These are phyloP conservation scores for Andrena flavipes DNA, from an alignment of 2,888 invertebrate species.

Conservation along the genomic window DNA sequence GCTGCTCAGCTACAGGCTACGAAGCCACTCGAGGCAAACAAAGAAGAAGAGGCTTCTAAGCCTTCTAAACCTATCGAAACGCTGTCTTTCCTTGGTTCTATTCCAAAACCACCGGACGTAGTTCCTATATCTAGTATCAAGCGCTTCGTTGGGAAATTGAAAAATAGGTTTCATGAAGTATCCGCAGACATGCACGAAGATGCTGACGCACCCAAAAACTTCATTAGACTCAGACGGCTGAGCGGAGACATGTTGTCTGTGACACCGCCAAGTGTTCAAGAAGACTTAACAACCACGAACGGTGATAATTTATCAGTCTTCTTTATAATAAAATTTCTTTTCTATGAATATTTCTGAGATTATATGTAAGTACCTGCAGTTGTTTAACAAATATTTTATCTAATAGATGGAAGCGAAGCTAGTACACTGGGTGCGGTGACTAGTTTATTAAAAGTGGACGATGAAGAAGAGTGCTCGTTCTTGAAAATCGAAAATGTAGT, in stretches of 20 bases:
- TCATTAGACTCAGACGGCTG: constrained; percentile 84
- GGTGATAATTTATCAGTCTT: background rate
- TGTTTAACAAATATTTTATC: constrained; percentile 3
- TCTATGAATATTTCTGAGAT: background rate
- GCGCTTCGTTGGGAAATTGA: constrained; percentile 54
- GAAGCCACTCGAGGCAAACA: constrained; percentile 63
- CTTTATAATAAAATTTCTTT: background rate
- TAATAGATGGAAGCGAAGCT: constrained; percentile 45
- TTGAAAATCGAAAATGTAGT: constrained; percentile 86
- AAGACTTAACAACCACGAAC: constrained; percentile 18
- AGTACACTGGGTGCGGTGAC: background rate
- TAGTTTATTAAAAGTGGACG: constrained; percentile 54
- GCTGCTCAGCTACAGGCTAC: constrained; percentile 81
- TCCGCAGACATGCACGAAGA: constrained; percentile 48
- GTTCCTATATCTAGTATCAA: constrained; percentile 66
- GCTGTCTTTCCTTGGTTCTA: constrained; percentile 1
- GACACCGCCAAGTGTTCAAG: constrained; percentile 33
- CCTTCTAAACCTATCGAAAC: constrained; percentile 4
- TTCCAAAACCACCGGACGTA: constrained; percentile 70
- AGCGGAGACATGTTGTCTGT: constrained; percentile 85
- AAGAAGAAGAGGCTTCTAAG: constrained; percentile 1
- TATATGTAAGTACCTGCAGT: background rate
- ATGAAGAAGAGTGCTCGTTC: constrained; percentile 78
- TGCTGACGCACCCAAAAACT: constrained; percentile 77
- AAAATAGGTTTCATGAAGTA: constrained; percentile 66